These are phyloP conservation scores for Mesocricetus auratus DNA, from an alignment of 2,113 vertebrate species.

Conservation along the genomic window DNA sequence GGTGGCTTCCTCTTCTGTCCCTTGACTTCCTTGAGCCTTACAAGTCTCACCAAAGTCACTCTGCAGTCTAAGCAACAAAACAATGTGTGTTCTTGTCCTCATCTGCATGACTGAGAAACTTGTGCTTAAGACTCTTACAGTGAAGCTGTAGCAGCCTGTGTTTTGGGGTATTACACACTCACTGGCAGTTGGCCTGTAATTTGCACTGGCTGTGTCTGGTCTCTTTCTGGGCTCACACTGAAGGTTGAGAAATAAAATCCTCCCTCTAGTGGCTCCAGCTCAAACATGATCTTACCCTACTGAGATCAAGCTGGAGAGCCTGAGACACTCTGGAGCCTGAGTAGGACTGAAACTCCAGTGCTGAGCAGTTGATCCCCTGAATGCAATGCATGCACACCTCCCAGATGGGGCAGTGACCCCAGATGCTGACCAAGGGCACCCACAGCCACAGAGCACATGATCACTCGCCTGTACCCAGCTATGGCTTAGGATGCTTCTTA, in stretches of 20 bases:
- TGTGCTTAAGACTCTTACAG: not conserved
- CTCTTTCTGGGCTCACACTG: not conserved
- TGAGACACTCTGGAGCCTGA: not conserved
- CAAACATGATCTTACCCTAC: not conserved
- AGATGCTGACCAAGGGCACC: not conserved
- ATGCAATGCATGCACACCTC: not conserved
- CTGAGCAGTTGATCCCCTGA: rapidly evolving
- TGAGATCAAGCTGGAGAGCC: rapidly evolving
- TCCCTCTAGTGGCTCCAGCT: slow-evolving; percentile 85
- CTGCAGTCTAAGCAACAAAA: not conserved
- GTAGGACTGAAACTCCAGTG: not conserved
- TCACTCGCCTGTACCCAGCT: not conserved
- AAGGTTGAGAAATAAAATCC: not conserved
- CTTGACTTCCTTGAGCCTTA: not conserved
- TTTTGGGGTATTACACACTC: not conserved
- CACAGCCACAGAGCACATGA: not conserved
- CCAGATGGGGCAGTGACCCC: not conserved
- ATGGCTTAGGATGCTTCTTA: slow-evolving; percentile 34
- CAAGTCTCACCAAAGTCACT: not conserved
- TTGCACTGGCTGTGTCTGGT: rapidly evolving
- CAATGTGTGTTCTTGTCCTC: not conserved
- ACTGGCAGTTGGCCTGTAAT: not conserved
- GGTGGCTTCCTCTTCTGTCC: not conserved
- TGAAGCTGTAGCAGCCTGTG: not conserved
- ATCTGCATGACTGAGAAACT: not conserved